Conservation (phyloP, 2,888 invertebrate genomes). For the Lordiphosa fenestrarum region DNA sequence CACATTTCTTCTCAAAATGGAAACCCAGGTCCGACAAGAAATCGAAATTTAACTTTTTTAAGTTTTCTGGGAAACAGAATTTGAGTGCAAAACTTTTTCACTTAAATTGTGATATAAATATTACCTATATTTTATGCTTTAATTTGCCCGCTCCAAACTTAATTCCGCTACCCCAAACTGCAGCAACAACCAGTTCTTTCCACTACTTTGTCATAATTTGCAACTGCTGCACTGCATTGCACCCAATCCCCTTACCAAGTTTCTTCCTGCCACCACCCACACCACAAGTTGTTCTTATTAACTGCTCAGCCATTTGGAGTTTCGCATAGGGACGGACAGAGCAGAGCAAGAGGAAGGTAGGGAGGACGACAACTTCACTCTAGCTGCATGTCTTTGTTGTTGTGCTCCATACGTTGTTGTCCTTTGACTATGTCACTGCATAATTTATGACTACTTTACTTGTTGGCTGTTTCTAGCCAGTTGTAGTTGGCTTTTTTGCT, state of each 20-base stretch:
- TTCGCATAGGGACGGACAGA: slow-evolving; percentile 17
- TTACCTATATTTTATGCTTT: too few species aligned
- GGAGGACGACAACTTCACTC: slow-evolving; percentile 37
- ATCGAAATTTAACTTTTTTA: too few species aligned
- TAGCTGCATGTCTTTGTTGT: slow-evolving; percentile 47
- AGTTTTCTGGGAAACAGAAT: too few species aligned
- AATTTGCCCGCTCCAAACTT: too few species aligned
- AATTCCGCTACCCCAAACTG: neutral
- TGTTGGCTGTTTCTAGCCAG: slow-evolving; percentile 33
- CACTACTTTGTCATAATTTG: slow-evolving; percentile 66
- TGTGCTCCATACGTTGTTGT: slow-evolving; percentile 16
- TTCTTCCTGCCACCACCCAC: slow-evolving; percentile 11
- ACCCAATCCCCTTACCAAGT: slow-evolving; percentile 13
- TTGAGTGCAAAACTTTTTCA: too few species aligned
- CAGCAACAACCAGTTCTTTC: slow-evolving; percentile 28
- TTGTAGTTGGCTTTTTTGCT: slow-evolving; percentile 54
- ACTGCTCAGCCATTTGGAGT: slow-evolving; percentile 58
- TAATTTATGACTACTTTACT: slow-evolving; percentile 71
- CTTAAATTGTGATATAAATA: too few species aligned
- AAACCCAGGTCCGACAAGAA: too few species aligned
- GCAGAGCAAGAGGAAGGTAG: neutral
- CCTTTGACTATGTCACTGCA: slow-evolving; percentile 71
- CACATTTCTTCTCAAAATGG: too few species aligned
- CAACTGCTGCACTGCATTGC: slow-evolving; percentile 58
- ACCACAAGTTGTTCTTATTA: slow-evolving; percentile 60